phyloP scores from a whole-genome alignment of 2,888 invertebrate genomes.

The Rotaria magnacalcarata region DNA sequence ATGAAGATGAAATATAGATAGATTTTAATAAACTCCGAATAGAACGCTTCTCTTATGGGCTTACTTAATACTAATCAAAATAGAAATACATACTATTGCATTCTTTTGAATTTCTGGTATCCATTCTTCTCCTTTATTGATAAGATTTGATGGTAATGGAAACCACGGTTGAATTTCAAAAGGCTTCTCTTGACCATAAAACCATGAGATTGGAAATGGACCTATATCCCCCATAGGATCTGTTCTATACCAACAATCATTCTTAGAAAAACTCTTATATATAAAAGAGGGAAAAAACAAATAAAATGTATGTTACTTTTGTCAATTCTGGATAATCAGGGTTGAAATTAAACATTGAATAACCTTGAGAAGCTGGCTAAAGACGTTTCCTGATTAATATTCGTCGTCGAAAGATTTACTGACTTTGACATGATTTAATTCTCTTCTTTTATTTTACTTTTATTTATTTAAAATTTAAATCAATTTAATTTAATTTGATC shows the following conservation, averaged over 20 bases:
- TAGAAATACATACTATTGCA: not conserved
- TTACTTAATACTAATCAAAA: too few species aligned
- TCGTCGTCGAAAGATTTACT: too few species aligned
- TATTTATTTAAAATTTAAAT: too few species aligned
- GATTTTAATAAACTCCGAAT: too few species aligned
- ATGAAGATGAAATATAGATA: too few species aligned
- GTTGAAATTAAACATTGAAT: slow-evolving; percentile 3
- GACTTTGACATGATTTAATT: too few species aligned
- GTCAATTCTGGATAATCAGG: not conserved
- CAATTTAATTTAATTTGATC: too few species aligned
- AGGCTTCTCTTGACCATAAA: too few species aligned
- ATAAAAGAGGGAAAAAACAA: too few species aligned
- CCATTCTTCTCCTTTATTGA: not conserved
- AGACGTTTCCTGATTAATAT: not conserved
- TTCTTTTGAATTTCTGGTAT: not conserved
- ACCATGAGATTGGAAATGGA: not conserved
- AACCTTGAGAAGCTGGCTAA: not conserved
- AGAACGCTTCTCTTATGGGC: too few species aligned
- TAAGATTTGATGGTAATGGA: not conserved
- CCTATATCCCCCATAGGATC: not conserved
- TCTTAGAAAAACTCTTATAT: not conserved
- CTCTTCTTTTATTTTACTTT: too few species aligned
- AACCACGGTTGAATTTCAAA: not conserved
- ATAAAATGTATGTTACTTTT: not conserved
- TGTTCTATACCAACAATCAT: not conserved